phyloP scores from a whole-genome alignment of 1,140 invertebrate genomes.

The Lamellibrachia luymesi region DNA sequence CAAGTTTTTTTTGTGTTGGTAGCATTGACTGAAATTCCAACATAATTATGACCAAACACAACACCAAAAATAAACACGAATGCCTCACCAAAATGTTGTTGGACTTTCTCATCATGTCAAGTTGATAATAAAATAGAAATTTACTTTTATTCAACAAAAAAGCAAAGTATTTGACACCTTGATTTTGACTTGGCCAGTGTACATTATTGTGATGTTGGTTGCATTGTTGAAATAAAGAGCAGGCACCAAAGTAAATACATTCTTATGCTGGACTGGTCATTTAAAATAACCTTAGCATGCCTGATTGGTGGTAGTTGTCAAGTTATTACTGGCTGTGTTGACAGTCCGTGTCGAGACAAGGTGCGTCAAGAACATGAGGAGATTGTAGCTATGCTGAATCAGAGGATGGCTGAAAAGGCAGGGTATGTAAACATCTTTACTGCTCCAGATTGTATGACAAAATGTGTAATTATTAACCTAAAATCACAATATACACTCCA shows the following conservation, averaged over 20 bases:
- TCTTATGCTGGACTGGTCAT: neutral
- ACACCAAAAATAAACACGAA: too few relatives aligned
- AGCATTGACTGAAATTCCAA: too few relatives aligned
- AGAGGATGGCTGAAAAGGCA: conserved; percentile 54
- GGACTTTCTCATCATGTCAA: too few relatives aligned
- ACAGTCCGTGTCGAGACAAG: conserved; percentile 48
- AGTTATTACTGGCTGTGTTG: neutral
- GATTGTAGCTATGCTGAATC: conserved; percentile 52
- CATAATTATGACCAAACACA: too few relatives aligned
- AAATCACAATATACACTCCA: neutral
- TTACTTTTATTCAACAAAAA: too few relatives aligned
- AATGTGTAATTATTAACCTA: neutral
- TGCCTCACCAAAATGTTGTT: too few relatives aligned
- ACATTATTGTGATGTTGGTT: too few relatives aligned
- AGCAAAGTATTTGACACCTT: too few relatives aligned
- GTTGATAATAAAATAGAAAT: too few relatives aligned
- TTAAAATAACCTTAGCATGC: neutral
- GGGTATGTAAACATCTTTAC: conserved; percentile 31
- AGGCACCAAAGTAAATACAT: neutral
- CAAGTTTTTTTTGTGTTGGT: too few relatives aligned
- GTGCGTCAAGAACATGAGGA: conserved; percentile 50
- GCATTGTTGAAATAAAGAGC: too few relatives aligned
- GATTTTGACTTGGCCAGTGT: too few relatives aligned
- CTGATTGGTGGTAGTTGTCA: neutral
- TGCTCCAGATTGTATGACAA: neutral